phyloP scores from a whole-genome alignment of 2,113 vertebrate species.

The Cardinalis cardinalis region DNA sequence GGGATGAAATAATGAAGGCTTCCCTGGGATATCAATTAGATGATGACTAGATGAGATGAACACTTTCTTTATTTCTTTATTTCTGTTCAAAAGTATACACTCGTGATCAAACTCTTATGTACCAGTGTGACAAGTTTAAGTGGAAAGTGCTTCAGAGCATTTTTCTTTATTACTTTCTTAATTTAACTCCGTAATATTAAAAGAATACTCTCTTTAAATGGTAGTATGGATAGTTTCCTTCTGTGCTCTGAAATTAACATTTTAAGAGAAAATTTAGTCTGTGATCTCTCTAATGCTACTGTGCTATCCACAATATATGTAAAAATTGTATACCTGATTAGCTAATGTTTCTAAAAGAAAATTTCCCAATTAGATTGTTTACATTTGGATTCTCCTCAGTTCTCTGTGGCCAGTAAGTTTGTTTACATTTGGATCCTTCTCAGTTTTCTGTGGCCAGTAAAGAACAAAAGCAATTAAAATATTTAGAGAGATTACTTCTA shows the following conservation, averaged over 20 bases:
- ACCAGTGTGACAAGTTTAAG: neutral
- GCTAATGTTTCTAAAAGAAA: neutral
- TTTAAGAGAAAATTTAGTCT: neutral
- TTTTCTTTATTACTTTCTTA: neutral
- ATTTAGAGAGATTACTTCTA: neutral
- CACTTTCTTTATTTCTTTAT: neutral
- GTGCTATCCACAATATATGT: rapidly evolving
- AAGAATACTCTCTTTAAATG: neutral
- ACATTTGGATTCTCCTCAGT: neutral
- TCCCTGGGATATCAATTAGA: neutral
- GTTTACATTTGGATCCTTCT: neutral
- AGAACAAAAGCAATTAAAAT: neutral
- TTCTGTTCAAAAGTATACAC: neutral
- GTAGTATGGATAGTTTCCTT: neutral
- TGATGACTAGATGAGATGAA: neutral
- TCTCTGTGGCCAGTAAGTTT: neutral
- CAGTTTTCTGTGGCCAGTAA: neutral
- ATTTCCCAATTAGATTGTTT: neutral
- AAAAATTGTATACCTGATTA: neutral
- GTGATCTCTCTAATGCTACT: neutral
- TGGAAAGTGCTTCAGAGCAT: neutral
- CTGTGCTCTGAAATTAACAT: neutral
- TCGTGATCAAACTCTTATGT: rapidly evolving
- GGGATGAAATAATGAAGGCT: neutral
- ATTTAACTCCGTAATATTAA: neutral